Percentiles rank a stretch among this genome's conserved stretches.
phyloP scores from a whole-genome alignment of 2,113 vertebrate species.

The Aptenodytes patagonicus region DNA sequence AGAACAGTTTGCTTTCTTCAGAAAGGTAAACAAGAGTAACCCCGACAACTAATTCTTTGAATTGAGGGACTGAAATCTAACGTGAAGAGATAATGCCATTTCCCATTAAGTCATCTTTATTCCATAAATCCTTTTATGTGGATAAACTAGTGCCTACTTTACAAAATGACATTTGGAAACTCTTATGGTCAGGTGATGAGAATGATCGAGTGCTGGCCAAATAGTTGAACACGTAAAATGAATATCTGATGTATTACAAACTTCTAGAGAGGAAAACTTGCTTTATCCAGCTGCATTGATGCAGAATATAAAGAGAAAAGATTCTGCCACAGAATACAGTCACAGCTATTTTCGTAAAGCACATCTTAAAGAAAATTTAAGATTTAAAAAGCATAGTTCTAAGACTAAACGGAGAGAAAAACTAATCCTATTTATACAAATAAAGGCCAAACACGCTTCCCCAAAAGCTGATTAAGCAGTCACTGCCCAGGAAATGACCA shows the following conservation, averaged over 20 bases:
- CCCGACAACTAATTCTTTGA: background rate
- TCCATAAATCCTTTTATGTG: background rate
- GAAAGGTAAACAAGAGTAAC: background rate
- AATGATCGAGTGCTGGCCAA: background rate
- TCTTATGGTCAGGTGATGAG: background rate
- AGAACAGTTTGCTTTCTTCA: background rate
- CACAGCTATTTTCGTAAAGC: background rate
- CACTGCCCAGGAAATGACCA: background rate
- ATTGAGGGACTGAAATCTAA: background rate
- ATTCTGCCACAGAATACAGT: background rate
- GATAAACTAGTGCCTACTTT: background rate
- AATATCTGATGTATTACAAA: background rate
- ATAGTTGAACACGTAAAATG: background rate
- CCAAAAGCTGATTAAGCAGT: background rate
- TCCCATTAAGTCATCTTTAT: background rate
- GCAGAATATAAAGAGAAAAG: background rate
- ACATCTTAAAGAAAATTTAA: background rate
- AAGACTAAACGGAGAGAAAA: background rate
- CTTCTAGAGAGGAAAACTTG: background rate
- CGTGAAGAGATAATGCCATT: background rate
- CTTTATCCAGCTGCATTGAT: background rate
- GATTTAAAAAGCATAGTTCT: background rate
- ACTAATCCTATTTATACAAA: background rate
- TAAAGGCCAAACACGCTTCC: background rate
- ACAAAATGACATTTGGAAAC: background rate